Evolutionary conservation across 2,113 vertebrate genomes (phyloP).

Genomic region (Corythornis cristatus): DNA sequence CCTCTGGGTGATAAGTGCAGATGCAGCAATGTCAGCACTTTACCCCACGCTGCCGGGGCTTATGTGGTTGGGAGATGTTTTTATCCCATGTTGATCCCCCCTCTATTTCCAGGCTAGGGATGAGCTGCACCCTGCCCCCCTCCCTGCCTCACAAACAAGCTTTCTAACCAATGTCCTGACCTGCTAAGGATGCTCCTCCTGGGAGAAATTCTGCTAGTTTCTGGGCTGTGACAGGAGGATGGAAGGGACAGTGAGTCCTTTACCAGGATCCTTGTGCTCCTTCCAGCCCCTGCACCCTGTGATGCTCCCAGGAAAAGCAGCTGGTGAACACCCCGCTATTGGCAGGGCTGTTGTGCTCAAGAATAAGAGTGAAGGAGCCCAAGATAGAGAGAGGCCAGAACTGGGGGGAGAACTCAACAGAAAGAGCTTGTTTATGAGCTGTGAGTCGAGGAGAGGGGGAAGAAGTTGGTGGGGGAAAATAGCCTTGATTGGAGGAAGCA

Average conservation of each 20-base stretch:
- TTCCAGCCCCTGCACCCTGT: background rate
- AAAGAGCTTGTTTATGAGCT: background rate
- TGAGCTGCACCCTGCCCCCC: background rate
- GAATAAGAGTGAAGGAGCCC: background rate
- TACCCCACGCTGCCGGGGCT: accelerated
- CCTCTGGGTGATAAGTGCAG: background rate
- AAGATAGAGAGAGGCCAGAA: background rate
- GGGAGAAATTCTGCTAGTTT: background rate
- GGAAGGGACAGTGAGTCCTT: background rate
- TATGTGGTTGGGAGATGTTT: background rate
- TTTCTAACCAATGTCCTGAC: accelerated
- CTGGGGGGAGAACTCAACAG: background rate
- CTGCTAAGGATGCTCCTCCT: background rate
- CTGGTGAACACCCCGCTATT: accelerated
- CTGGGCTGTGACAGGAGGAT: accelerated
- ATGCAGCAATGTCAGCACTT: background rate
- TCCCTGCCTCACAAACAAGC: too few species aligned
- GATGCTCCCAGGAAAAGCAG: accelerated
- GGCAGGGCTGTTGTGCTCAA: background rate
- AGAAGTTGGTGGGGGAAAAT: background rate
- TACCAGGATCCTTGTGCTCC: background rate
- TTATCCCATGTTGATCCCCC: accelerated
- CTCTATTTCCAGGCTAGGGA: background rate
- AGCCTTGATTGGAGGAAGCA: background rate
- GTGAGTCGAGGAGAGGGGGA: background rate